Evolutionary conservation across 2,113 vertebrate species (phyloP), one percentile per base, ranked within the genome.

Genomic region (Sinocyclocheilus anshuiensis): DNA sequence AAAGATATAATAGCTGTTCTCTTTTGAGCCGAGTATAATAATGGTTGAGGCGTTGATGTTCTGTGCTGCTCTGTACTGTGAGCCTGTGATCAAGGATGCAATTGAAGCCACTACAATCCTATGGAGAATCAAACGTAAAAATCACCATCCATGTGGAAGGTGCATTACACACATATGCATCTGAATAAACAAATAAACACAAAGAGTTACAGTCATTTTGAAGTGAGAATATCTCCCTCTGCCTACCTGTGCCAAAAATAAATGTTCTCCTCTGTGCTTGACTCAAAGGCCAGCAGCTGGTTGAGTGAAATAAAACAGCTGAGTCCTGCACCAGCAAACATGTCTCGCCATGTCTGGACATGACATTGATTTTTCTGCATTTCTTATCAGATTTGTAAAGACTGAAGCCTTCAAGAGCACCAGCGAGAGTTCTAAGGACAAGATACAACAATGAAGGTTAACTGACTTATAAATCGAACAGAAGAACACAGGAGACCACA

Each of bases 371-470:
- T 69, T 65, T 50, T 77, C 77, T 78, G 63, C 69, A 67, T 82
- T 77, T 81, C 71, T 71, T 72, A 81, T 76, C 83, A 87, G 72
- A 55, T 85, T 84, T 81, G 84, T 50, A 85, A 87, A 82, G 83
- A 87, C 84, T 77, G 15, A 61, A 57, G 45, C 18, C 57, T 33
- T 78, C 78, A 72, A 77, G 75, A 65, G 59, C 81, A 74, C 16
- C 63, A 71, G 63, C 45, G 20, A 63, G 74, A 67, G 75, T 55
- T 67, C 75, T 15, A 22, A 45, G 65, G 65, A 78, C 74, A 72
- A 78, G 26, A 79, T 36, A 20, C 22, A 80, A 29, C 63, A 83
- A 74, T 29, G 77, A 18, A 63, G 53, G 53, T 81, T 69, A 86
- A 42, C 36, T 20, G 77, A 80, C 15, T 20, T 50, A 24, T 50